Evolutionary conservation across 2,888 invertebrate species (phyloP), one percentile per base, ranked within the genome.

Genomic region (Odontomyia ornata): DNA sequence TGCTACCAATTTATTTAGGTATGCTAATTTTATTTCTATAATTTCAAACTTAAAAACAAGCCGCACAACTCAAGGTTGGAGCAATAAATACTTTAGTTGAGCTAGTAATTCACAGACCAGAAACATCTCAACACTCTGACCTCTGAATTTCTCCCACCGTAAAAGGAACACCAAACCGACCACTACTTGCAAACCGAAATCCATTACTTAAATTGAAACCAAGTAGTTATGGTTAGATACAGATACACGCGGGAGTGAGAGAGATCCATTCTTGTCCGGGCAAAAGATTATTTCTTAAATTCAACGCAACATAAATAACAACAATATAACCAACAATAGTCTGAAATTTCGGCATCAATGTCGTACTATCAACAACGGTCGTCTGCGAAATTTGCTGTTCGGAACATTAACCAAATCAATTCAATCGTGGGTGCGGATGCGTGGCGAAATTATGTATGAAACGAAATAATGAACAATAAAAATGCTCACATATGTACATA

Each of bases 351-450:
- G 25, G 23, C 23, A 25, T 9, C 25, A 11, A 60, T 60, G 57
- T 25, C 21, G 36, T n/a, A n/a, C 13, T 43, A 18, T 15, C 15
- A 13, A 2, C 3, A 9, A 25, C 23, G 57, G 11, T 25, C 18
- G 57, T 60, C 57, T 60, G 25, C 57, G 25, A 9, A 60, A 60
- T 60, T 25, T 11, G 57, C 4, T 60, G 21, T 60, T 23, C 21
- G 25, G 57, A 7, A 60, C 57, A 60, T 60, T 60, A 60, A 60
- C 57, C 57, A 60, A 60, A 60, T 60, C 57, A 60, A 60, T 60
- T 60, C 57, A 60, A 21, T 23, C 25, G 57, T 60, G 57, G 57
- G 57, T 60, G 57, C 57, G 25, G 57, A 60, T 23, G 57, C 57
- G 57, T 60, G 57, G 57, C 25, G 23, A 60, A 60, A 60, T 60